Evolutionary conservation across 2,797 vertebrate species (phyloP).

Genomic region (Lepidocolaptes lacrymiger): DNA sequence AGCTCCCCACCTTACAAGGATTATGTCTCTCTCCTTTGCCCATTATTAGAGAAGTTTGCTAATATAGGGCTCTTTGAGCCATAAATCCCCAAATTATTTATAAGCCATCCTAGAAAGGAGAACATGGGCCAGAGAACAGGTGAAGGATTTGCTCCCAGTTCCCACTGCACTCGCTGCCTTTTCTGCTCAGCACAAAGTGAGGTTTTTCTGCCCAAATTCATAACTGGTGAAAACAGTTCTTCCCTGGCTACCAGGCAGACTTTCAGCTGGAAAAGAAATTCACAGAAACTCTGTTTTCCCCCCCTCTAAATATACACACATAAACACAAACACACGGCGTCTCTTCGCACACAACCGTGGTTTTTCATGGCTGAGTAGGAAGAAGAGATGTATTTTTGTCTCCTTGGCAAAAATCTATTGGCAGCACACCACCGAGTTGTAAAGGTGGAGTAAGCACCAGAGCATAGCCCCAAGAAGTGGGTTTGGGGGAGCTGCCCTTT

Average conservation of each 20-base stretch:
- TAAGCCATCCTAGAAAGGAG: not conserved
- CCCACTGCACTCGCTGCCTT: not conserved
- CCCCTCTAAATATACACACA: not conserved
- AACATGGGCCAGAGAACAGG: not conserved
- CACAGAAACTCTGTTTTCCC: not conserved
- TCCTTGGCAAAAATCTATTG: conserved; percentile 49
- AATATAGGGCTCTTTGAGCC: not conserved
- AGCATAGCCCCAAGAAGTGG: not conserved
- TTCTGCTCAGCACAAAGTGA: not conserved
- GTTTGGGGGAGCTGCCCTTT: conserved; percentile 21
- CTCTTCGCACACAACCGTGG: not conserved
- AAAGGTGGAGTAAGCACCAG: conserved; percentile 41
- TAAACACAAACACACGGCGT: not conserved
- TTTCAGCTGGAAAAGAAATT: conserved; percentile 31
- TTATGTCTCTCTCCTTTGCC: not conserved
- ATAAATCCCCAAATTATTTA: not conserved
- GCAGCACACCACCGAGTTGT: conserved; percentile 45
- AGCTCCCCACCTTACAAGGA: not conserved
- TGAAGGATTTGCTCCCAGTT: not conserved
- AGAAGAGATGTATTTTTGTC: conserved; percentile 43
- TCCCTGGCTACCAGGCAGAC: not conserved
- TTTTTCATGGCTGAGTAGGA: conserved; percentile 31
- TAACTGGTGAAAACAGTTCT: not conserved
- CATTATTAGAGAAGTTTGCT: not conserved
- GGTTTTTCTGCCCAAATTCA: not conserved